These are phyloP conservation scores for Criorhina ranunculi DNA, from an alignment of 2,888 invertebrate species.

Conservation along the genomic window DNA sequence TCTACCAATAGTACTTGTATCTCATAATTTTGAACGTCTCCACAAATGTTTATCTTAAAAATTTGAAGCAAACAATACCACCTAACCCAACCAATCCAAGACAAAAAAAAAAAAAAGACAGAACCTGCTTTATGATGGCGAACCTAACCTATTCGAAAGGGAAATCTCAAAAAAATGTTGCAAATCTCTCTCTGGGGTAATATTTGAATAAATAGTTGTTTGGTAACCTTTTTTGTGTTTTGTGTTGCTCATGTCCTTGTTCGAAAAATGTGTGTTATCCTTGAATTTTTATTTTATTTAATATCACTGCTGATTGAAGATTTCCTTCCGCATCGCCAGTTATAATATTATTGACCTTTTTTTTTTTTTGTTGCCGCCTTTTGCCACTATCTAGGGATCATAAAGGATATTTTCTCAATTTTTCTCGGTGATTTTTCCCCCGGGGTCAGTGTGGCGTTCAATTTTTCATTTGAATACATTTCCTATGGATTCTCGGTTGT, in stretches of 20 bases:
- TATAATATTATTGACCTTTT: slow-evolving; percentile 65
- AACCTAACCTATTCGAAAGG: slow-evolving; percentile 12
- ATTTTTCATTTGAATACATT: slow-evolving; percentile 69
- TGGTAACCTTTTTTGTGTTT: slow-evolving; percentile 20
- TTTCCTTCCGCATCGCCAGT: slow-evolving; percentile 54
- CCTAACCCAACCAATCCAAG: not conserved
- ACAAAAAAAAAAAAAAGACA: not conserved
- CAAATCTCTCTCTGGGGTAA: slow-evolving; percentile 58
- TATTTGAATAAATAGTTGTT: slow-evolving; percentile 60
- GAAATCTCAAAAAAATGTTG: slow-evolving; percentile 50
- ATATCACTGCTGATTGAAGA: slow-evolving; percentile 64
- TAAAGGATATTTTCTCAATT: slow-evolving; percentile 48
- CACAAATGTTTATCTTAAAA: slow-evolving; percentile 38
- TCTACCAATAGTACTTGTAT: not conserved
- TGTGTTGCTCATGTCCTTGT: slow-evolving; percentile 30
- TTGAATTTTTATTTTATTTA: slow-evolving; percentile 50
- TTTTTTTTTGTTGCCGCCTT: not conserved
- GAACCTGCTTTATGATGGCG: not conserved
- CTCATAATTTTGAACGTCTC: slow-evolving; percentile 23
- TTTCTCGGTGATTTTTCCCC: slow-evolving; percentile 40
- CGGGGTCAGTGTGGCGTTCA: slow-evolving; percentile 45
- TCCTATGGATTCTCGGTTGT: slow-evolving; percentile 11
- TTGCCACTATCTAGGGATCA: slow-evolving; percentile 25
- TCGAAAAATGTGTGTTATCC: slow-evolving; percentile 46
- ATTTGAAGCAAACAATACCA: slow-evolving; percentile 22